Base-by-base conservation (phyloP, 2,888 invertebrate species). In the Drosophila rubida region DNA sequence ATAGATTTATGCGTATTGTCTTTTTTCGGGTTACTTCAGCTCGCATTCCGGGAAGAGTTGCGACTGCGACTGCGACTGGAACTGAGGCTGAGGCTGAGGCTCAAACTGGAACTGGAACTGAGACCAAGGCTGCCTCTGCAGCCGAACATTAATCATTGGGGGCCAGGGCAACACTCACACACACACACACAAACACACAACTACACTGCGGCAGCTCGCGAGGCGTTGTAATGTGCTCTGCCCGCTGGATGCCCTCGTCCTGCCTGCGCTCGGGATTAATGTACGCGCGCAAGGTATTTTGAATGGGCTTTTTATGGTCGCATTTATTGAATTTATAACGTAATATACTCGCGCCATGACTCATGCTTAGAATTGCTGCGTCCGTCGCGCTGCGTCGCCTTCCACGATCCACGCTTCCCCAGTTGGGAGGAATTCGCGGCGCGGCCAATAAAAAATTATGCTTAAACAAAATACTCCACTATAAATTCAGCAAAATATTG, bases 1-100 rank as follows among this genome's bases (percentile, higher is more conserved):
- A 76, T 87, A 88, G 89, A 89, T 89, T 89, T 89, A 89, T 89
- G 90, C 86, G 80, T 80, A 78, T 79, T 84, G 77, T 86, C 75
- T 83, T 86, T 85, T 82, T 82, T 80, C 87, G 87, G 85, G 82
- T 87, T 87, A 81, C 87, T 82, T 66, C 64, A 64, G 62, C 69
- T 69, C 78, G 73, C 83, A 84, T 84, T 87, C 82, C 87, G 80
- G 79, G 83, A 80, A 87, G 62, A 41, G 69, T 60, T 51, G 16
- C 62, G 55, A 37, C 48, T 25, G 22, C 9, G 16, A 46, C 55
- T 14, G 2, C 45, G 9, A 35, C 16, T 16, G 45, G 32, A 32
- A 41, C 16, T 32, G 48, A 5, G 41, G 53, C 57, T 48, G 49
- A 9, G 39, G 19, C 46, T 25, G 49, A 11, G 44, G 14, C 54